These are phyloP conservation scores for Metopolophium dirhodum DNA, from an alignment of 1,140 invertebrate genomes.

Conservation along the genomic window DNA sequence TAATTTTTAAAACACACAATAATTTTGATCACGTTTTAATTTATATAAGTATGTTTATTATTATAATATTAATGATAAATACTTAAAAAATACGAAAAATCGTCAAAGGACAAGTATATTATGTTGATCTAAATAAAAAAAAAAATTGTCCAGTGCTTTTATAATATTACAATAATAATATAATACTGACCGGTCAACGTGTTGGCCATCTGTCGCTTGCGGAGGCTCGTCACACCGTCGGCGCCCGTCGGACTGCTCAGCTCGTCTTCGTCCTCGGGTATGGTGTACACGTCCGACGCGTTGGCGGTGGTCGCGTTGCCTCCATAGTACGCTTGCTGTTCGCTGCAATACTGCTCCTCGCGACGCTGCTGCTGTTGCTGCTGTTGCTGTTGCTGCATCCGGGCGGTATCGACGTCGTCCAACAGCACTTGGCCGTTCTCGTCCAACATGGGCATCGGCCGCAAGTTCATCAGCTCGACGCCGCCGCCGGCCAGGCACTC, in stretches of 20 bases:
- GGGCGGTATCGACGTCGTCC: not conserved
- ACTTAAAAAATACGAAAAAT: too few relatives aligned
- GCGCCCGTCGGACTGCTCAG: slow-evolving; percentile 65
- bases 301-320: slow-evolving; percentile 63
- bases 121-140: too few relatives aligned
- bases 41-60: too few relatives aligned
- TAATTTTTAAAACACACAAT: too few relatives aligned
- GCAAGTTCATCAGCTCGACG: slow-evolving; percentile 29
- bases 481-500: slow-evolving; percentile 50
- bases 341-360: slow-evolving; percentile 46
- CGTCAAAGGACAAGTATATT: too few relatives aligned
- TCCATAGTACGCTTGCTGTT: slow-evolving; percentile 63
- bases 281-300: slow-evolving; percentile 65
- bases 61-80: too few relatives aligned
- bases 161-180: not conserved
- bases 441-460: slow-evolving; percentile 42
- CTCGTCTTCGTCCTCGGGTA: slow-evolving; percentile 68
- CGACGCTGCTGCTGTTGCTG: slow-evolving; percentile 58
- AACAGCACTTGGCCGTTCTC: slow-evolving; percentile 40
- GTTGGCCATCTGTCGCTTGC: slow-evolving; percentile 61
- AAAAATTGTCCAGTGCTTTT: too few relatives aligned
- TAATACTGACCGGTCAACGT: slow-evolving; percentile 27
- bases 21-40: too few relatives aligned
- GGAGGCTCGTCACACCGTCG: slow-evolving; percentile 65
- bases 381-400: slow-evolving; percentile 54